Evolutionary conservation across 1,140 invertebrate genomes (phyloP), one percentile per base, ranked within the genome.

Genomic region (Drosophila nasuta): DNA sequence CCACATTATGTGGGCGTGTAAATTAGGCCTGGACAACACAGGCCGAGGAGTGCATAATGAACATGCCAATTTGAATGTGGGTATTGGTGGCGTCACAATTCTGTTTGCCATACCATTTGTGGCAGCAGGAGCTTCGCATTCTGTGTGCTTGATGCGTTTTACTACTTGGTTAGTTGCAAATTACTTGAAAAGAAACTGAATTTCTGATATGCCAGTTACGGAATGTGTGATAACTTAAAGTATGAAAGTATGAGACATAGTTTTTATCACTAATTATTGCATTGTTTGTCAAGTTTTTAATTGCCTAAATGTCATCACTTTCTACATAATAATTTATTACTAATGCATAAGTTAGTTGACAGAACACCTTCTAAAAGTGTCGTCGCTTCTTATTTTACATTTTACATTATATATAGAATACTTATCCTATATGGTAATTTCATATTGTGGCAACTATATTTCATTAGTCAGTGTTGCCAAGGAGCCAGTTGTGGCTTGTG

Each of bases 1-100:
- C 57, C 77, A 68, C 72, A 82, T 80, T 78, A 76, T 64, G 65
- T 66, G 57, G 75, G 76, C 54, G 63, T 72, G 77, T 82, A 88
- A 88, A 87, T 88, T 88, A 87, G 83, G 65, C 56, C 68, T 60
- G 54, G 30, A 33, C 51, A 57, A 45, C 38, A 13, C 38, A 33
- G 45, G 13, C 17, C 5, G 41, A n/a, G 5, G n/a, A 30, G 45
- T 64, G 45, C 45, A 76, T 82, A 81, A 81, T 82, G 71, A 68
- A 79, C 75, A 82, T 64, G 79, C 17, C 60, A 48, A 60, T 59
- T 67, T 68, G 49, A 65, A 62, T 66, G 56, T 48, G 54, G 45
- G 54, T 52, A 41, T 60, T 65, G 64, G 60, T 41, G 62, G 59
- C 38, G 30, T 48, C 71, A 65, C 51, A 63, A 25, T 30, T 63